Percentiles rank a stretch among this genome's conserved stretches.
These are phyloP conservation scores for Heliconius hermathena DNA, from an alignment of 1,140 invertebrate species.

Conservation along the genomic window DNA sequence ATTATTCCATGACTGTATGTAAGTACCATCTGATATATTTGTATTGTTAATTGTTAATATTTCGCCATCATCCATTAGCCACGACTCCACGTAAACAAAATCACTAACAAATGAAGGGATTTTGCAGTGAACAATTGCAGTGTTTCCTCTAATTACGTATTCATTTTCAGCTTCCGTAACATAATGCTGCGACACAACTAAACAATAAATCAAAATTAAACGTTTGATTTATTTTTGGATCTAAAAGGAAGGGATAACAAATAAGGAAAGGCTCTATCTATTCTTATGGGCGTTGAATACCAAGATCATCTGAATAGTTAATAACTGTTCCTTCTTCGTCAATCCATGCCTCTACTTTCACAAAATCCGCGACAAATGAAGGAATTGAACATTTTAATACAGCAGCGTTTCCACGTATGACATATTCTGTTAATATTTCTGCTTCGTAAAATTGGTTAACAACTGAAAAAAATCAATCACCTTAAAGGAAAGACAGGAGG, in stretches of 20 bases:
- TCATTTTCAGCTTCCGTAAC: slow-evolving; percentile 96
- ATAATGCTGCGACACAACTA: slow-evolving; percentile 94
- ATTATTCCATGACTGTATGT: slow-evolving; percentile 28
- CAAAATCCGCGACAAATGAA: slow-evolving; percentile 91
- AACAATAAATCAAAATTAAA: slow-evolving; percentile 61
- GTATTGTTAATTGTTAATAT: slow-evolving; percentile 85
- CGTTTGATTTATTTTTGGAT: neutral
- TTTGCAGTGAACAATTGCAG: slow-evolving; percentile 95
- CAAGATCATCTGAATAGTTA: slow-evolving; percentile 83
- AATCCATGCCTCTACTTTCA: slow-evolving; percentile 89
- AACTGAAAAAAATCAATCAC: slow-evolving; percentile 82
- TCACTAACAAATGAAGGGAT: slow-evolving; percentile 97
- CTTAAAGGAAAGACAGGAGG: neutral
- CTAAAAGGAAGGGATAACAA: neutral
- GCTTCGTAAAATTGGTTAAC: slow-evolving; percentile 92
- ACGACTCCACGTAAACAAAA: slow-evolving; percentile 93
- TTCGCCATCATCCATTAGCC: slow-evolving; percentile 90
- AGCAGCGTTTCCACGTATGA: slow-evolving; percentile 90
- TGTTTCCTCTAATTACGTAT: slow-evolving; percentile 95
- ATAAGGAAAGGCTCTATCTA: neutral
- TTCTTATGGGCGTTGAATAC: slow-evolving; percentile 62
- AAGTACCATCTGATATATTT: slow-evolving; percentile 59
- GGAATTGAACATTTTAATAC: slow-evolving; percentile 91
- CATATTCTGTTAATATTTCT: slow-evolving; percentile 89
- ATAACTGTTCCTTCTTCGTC: slow-evolving; percentile 84